Evolutionary conservation across 2,797 vertebrate genomes (phyloP).

Genomic region (Danio albolineatus): DNA sequence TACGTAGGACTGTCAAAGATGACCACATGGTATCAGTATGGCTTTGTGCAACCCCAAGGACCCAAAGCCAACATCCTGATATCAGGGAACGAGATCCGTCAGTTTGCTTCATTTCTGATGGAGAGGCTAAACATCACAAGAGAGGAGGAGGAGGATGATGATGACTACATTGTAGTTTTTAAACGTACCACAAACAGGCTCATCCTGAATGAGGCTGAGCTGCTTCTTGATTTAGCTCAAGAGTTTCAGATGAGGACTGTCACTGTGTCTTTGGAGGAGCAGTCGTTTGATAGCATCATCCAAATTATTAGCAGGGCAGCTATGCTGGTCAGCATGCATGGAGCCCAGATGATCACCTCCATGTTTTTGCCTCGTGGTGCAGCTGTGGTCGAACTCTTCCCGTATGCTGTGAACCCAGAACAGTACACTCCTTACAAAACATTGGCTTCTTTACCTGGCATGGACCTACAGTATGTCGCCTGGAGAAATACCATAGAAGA

Average conservation of each 20-base stretch:
- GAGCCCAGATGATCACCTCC: conserved; percentile 91
- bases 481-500: conserved; percentile 89
- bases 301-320: conserved; percentile 87
- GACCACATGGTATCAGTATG: conserved; percentile 99
- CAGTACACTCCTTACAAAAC: conserved; percentile 98
- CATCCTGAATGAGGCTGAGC: conserved; percentile 93
- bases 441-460: conserved; percentile 89
- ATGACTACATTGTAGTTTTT: conserved; percentile 92
- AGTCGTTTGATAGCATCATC: conserved; percentile 86
- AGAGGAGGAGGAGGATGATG: conserved; percentile 65
- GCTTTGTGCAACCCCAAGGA: conserved; percentile 96
- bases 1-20: conserved; percentile 95
- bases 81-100: conserved; percentile 93
- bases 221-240: conserved; percentile 91
- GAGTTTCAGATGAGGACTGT: conserved; percentile 97
- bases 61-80: conserved; percentile 97
- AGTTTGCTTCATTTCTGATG: conserved; percentile 86
- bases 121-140: conserved; percentile 87
- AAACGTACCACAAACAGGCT: conserved; percentile 91
- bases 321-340: conserved; percentile 97
- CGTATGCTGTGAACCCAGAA: conserved; percentile 93
- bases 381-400: conserved; percentile 91
- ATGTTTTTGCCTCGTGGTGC: conserved; percentile 95
- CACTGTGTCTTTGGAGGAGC: conserved; percentile 92
- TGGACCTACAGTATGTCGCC: conserved; percentile 95